Conservation (phyloP, 2,797 vertebrate genomes). For the Diplodus puntazzo region DNA sequence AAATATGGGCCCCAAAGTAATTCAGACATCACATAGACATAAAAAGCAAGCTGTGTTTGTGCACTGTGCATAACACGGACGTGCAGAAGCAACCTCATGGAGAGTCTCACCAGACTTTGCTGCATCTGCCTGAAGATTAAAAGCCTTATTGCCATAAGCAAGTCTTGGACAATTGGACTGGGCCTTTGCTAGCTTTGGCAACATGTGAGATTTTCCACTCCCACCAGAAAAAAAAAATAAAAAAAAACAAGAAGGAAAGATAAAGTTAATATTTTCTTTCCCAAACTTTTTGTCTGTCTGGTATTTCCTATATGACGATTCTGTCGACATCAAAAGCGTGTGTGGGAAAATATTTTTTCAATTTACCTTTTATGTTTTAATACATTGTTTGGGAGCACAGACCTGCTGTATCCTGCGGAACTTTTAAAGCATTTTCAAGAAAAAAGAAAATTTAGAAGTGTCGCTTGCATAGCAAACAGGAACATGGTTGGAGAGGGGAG, state of each 20-base stretch:
- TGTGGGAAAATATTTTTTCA: slow-evolving; percentile 40
- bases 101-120: slow-evolving; percentile 50
- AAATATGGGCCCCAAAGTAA: slow-evolving; percentile 51
- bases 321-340: slow-evolving; percentile 48
- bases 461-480: slow-evolving; percentile 51
- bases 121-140: slow-evolving; percentile 59
- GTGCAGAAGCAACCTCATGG: slow-evolving; percentile 43
- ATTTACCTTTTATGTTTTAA: slow-evolving; percentile 61
- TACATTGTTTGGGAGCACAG: slow-evolving; percentile 52
- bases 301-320: slow-evolving; percentile 41
- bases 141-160: slow-evolving; percentile 50
- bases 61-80: slow-evolving; percentile 21
- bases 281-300: slow-evolving; percentile 24
- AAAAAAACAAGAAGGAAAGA: background rate
- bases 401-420: slow-evolving; percentile 27
- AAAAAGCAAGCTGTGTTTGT: slow-evolving; percentile 49
- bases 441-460: slow-evolving; percentile 56
- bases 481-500: slow-evolving; percentile 43
- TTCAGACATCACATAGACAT: slow-evolving; percentile 49
- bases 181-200: slow-evolving; percentile 49
- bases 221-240: slow-evolving; percentile 14
- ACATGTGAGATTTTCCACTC: slow-evolving; percentile 35
- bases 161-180: slow-evolving; percentile 48
- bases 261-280: slow-evolving; percentile 33
- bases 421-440: slow-evolving; percentile 52